Evolutionary conservation across 2,888 invertebrate genomes (phyloP).

Genomic region (Metacarcinus magister): DNA sequence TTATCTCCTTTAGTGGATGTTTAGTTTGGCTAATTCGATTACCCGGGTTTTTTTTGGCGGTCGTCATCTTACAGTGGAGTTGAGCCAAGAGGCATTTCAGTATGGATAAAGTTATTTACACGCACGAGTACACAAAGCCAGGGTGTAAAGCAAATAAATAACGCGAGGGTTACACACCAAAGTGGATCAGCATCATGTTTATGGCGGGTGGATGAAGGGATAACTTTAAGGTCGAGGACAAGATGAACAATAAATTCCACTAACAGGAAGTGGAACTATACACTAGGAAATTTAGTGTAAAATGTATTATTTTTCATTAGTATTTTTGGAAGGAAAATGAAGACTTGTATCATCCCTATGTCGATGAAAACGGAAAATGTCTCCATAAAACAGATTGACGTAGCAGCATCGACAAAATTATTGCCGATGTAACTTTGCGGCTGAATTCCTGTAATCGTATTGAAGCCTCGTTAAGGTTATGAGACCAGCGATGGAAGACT

Average conservation of each 20-base stretch:
- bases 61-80: neutral
- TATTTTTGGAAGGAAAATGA: neutral
- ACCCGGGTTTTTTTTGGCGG: neutral
- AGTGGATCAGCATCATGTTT: neutral
- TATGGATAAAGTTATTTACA: slow-evolving; percentile 38
- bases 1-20: slow-evolving; percentile 41
- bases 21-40: slow-evolving; percentile 21
- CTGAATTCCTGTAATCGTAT: neutral
- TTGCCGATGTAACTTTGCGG: neutral
- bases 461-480: neutral
- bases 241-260: slow-evolving; percentile 32
- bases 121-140: neutral
- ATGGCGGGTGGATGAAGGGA: neutral
- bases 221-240: slow-evolving; percentile 2
- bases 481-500: neutral
- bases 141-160: neutral
- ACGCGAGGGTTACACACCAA: neutral
- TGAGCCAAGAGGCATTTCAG: neutral
- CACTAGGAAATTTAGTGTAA: neutral
- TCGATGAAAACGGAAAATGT: slow-evolving; percentile 18
- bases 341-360: neutral
- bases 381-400: neutral
- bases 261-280: neutral
- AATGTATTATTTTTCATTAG: slow-evolving; percentile 19
- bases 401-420: neutral